These are phyloP conservation scores for Marisa cornuarietis DNA, from an alignment of 1,140 invertebrate genomes.

Conservation along the genomic window DNA sequence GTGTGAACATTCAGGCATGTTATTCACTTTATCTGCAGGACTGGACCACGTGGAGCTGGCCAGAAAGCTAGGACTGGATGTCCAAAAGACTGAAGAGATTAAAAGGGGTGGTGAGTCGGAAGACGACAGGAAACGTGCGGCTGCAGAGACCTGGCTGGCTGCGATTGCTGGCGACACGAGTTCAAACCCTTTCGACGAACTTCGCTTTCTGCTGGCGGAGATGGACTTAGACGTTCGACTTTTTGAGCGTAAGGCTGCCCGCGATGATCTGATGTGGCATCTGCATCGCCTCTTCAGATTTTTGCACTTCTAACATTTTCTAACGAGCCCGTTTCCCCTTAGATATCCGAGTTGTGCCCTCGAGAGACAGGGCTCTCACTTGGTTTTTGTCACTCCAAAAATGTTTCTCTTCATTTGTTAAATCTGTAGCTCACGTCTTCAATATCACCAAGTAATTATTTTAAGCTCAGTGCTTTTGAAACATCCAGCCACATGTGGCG, in stretches of 20 bases:
- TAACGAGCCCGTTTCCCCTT: background rate
- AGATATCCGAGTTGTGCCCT: no score
- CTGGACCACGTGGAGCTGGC: conserved; percentile 8
- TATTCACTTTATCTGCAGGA: background rate
- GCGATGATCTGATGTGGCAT: background rate
- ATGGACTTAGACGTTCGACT: conserved; percentile 13
- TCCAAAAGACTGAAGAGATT: background rate
- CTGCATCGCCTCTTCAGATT: background rate
- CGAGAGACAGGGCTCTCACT: no score
- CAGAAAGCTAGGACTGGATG: background rate
- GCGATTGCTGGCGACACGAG: background rate
- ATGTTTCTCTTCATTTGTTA: no score
- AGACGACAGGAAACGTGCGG: background rate
- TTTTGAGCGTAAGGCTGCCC: conserved; percentile 2
- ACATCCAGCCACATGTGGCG: no score
- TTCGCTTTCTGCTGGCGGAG: background rate
- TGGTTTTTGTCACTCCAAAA: no score
- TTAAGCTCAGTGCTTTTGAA: no score
- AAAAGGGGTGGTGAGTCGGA: background rate
- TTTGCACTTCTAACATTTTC: no score
- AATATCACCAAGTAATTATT: no score
- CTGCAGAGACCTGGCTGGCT: background rate
- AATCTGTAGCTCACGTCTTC: no score
- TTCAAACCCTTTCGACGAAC: background rate
- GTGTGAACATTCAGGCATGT: background rate